phyloP scores from a whole-genome alignment of 2,113 vertebrate species.

The Salminus brasiliensis region DNA sequence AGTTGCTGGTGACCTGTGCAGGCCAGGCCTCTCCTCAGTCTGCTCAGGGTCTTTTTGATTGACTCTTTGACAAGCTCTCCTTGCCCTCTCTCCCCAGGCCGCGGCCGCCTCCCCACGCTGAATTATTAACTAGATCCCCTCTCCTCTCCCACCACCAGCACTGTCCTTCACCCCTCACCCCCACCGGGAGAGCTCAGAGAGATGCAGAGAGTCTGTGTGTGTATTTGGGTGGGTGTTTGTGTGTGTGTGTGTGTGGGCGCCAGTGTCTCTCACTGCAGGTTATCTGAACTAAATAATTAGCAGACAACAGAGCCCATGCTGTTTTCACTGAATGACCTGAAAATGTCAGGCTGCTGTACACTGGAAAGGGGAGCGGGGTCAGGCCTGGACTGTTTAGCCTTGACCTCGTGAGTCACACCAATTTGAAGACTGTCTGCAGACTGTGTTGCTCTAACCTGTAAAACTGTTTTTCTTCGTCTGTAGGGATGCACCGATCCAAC shows the following conservation, averaged over 20 bases:
- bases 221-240: conserved; percentile 38
- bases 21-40: conserved; percentile 55
- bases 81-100: conserved; percentile 43
- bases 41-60: conserved; percentile 65
- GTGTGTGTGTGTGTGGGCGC: conserved; percentile 19
- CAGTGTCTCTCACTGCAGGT: conserved; percentile 42
- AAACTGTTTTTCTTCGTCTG: conserved; percentile 15
- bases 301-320: conserved; percentile 43
- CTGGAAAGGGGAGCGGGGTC: conserved; percentile 40
- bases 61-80: conserved; percentile 57
- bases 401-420: conserved; percentile 40
- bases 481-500: neutral
- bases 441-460: conserved; percentile 10
- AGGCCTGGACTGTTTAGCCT: conserved; percentile 18
- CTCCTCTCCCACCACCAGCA: conserved; percentile 35
- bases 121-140: conserved; percentile 72
- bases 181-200: conserved; percentile 40
- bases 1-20: conserved; percentile 72
- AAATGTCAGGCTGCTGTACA: conserved; percentile 43
- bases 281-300: conserved; percentile 55
- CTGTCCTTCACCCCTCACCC: conserved; percentile 57
- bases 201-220: conserved; percentile 17
- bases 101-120: conserved; percentile 66
- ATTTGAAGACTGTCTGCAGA: conserved; percentile 15
- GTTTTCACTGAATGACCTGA: conserved; percentile 46